phyloP scores from a whole-genome alignment of 2,888 invertebrate genomes.

The Atrina japonica region DNA sequence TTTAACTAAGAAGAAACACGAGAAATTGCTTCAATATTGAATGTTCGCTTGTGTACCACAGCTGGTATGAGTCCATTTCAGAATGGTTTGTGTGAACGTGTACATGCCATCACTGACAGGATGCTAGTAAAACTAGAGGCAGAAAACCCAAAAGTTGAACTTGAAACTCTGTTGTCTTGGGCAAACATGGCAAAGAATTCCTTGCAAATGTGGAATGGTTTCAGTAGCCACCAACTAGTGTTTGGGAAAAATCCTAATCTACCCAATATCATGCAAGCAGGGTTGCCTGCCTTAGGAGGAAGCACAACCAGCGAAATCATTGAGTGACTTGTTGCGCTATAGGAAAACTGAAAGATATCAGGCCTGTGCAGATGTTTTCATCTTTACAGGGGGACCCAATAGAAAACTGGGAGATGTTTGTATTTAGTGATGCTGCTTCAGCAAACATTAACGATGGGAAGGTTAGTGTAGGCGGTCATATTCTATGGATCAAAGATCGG shows the following conservation, averaged over 20 bases:
- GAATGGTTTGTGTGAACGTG: conserved; percentile 20
- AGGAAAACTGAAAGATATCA: no score
- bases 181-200: conserved; percentile 40
- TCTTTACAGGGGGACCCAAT: not conserved
- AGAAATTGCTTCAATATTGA: conserved; percentile 37
- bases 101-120: conserved; percentile 26
- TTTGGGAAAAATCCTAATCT: conserved; percentile 40
- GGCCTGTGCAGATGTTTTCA: not conserved
- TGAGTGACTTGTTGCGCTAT: no score
- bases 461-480: conserved; percentile 9
- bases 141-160: no score
- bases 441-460: conserved; percentile 15
- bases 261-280: conserved; percentile 31
- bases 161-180: no score
- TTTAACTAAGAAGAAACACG: conserved; percentile 39
- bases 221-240: conserved; percentile 38
- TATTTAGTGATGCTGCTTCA: conserved; percentile 21
- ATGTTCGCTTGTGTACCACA: conserved; percentile 37
- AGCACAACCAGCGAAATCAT: conserved; percentile 31
- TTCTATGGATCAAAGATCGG: not conserved
- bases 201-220: conserved; percentile 38
- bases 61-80: conserved; percentile 35
- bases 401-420: conserved; percentile 15
- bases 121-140: conserved; percentile 41
- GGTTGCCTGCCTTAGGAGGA: conserved; percentile 39